These are phyloP conservation scores for Pangasianodon gigas DNA, from an alignment of 2,113 vertebrate species.

Conservation along the genomic window DNA sequence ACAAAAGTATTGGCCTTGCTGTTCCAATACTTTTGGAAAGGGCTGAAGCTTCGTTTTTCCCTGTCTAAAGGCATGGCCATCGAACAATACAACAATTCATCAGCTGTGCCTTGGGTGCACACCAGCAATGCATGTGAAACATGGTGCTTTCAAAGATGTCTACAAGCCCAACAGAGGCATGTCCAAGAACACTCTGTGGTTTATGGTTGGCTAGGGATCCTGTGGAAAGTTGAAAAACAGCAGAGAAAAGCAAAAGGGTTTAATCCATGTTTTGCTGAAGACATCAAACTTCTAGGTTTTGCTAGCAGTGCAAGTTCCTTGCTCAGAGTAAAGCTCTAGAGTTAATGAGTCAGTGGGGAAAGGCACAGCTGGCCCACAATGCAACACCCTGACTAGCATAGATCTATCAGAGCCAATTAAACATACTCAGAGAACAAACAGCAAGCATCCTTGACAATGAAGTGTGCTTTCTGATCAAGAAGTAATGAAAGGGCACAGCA, in stretches of 20 bases:
- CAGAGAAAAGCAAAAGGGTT: conserved; percentile 45
- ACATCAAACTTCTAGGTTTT: conserved; percentile 57
- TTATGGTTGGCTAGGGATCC: conserved; percentile 21
- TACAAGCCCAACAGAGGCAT: not conserved
- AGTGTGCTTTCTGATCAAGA: not conserved
- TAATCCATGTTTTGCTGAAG: conserved; percentile 54
- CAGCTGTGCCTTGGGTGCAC: not conserved
- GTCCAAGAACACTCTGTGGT: not conserved
- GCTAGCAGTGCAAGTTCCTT: conserved; percentile 56
- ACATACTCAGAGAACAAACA: conserved; percentile 61
- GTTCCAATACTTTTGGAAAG: not conserved
- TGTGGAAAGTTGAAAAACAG: conserved; percentile 25
- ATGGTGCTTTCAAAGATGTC: conserved; percentile 1
- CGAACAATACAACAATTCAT: not conserved
- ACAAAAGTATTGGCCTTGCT: not conserved
- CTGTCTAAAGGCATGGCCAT: not conserved
- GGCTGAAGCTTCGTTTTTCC: not conserved
- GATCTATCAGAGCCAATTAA: conserved; percentile 60
- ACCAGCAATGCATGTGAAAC: not conserved
- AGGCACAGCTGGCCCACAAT: conserved; percentile 61
- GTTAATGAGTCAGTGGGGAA: conserved; percentile 71
- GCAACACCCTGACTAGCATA: conserved; percentile 62
- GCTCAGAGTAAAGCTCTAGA: conserved; percentile 49
- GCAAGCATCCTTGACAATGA: conserved; percentile 27
- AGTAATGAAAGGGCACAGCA: not conserved